A percentile compares a stretch with the other conserved stretches of the same genome.
Conservation (phyloP, 2,888 invertebrate genomes). For the Candidula unifasciata region DNA sequence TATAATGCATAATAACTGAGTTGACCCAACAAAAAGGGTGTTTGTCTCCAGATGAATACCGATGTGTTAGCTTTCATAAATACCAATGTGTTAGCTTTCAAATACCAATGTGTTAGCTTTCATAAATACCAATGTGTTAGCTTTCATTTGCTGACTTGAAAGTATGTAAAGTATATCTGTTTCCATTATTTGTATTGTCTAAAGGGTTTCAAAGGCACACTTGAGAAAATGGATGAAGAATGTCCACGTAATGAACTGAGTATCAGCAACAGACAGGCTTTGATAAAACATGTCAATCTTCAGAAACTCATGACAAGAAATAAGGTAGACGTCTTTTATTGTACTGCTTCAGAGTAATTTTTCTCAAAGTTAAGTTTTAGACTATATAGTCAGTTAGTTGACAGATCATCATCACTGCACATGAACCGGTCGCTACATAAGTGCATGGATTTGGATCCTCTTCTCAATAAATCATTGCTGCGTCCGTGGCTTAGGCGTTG, state of each 20-base stretch:
- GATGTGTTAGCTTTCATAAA: no score
- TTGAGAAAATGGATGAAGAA: conserved; percentile 72
- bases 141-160: neutral
- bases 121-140: neutral
- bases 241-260: conserved; percentile 65
- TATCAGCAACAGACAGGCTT: conserved; percentile 70
- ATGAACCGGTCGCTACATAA: no score
- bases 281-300: conserved; percentile 71
- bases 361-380: neutral
- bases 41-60: neutral
- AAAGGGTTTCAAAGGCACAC: conserved; percentile 70
- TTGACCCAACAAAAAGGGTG: no score
- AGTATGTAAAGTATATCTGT: no score
- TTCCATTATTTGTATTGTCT: neutral
- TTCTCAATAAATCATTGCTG: no score
- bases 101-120: no score
- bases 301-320: conserved; percentile 73
- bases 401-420: no score
- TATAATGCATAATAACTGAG: no score
- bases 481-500: no score
- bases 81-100: neutral
- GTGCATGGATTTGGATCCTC: no score
- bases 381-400: no score
- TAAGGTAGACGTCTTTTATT: conserved; percentile 31
- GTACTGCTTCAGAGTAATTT: conserved; percentile 2